phyloP scores from a whole-genome alignment of 2,113 vertebrate species.

The Neodontobutis hainanensis region DNA sequence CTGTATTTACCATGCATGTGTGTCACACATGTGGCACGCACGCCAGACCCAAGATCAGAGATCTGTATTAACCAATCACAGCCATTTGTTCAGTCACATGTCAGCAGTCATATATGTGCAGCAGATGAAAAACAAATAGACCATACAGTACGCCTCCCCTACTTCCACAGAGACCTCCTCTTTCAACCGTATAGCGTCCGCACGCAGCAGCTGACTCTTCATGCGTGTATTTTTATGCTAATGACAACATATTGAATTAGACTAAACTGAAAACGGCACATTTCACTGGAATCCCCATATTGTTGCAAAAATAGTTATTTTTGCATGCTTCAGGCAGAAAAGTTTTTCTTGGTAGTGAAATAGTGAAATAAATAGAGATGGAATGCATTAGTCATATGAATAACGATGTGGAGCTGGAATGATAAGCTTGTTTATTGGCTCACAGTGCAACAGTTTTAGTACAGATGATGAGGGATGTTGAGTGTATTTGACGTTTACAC shows the following conservation, averaged over 20 bases:
- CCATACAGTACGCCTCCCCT: slow-evolving; percentile 18
- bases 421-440: slow-evolving; percentile 3
- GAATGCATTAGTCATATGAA: slow-evolving; percentile 13
- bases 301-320: slow-evolving; percentile 26
- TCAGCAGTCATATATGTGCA: slow-evolving; percentile 49
- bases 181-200: neutral
- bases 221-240: slow-evolving; percentile 57
- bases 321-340: slow-evolving; percentile 25
- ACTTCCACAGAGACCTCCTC: slow-evolving; percentile 11
- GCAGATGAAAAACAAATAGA: slow-evolving; percentile 47
- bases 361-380: slow-evolving; percentile 21
- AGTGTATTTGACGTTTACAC: neutral
- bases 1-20: slow-evolving; percentile 53
- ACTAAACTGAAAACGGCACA: slow-evolving; percentile 36
- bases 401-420: slow-evolving; percentile 21
- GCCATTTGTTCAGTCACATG: slow-evolving; percentile 66
- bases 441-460: neutral
- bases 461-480: neutral
- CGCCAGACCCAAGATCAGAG: slow-evolving; percentile 37
- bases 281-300: slow-evolving; percentile 32
- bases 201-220: slow-evolving; percentile 30
- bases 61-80: slow-evolving; percentile 55
- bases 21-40: slow-evolving; percentile 54
- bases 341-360: slow-evolving; percentile 28
- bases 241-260: slow-evolving; percentile 40